These are phyloP conservation scores for Hylaea fasciaria DNA, from an alignment of 2,888 invertebrate genomes.

Conservation along the genomic window DNA sequence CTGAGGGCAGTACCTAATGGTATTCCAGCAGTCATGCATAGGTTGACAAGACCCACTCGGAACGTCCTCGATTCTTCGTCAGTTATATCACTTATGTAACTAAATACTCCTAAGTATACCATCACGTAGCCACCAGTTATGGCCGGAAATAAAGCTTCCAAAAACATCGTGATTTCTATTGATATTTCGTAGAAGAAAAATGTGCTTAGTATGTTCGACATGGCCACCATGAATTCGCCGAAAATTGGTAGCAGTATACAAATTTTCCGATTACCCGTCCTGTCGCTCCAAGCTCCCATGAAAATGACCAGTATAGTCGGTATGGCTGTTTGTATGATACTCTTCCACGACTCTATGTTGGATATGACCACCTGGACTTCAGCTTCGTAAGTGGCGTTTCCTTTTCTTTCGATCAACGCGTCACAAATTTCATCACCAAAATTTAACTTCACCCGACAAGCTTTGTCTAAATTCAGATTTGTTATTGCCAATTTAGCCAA, in stretches of 20 bases:
- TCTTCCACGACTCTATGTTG: conserved; percentile 83
- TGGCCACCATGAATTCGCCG: conserved; percentile 79
- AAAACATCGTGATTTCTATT: conserved; percentile 81
- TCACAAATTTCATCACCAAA: conserved; percentile 70
- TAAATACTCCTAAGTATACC: conserved; percentile 84
- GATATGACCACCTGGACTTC: conserved; percentile 85
- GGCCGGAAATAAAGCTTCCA: conserved; percentile 82
- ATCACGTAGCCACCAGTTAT: conserved; percentile 83
- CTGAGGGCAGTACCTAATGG: conserved; percentile 84
- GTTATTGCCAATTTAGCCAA: conserved; percentile 87
- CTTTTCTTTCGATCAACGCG: conserved; percentile 63
- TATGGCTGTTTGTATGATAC: conserved; percentile 82
- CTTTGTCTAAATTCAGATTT: conserved; percentile 76
- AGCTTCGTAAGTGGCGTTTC: conserved; percentile 85
- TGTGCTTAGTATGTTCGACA: conserved; percentile 80
- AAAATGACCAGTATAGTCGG: conserved; percentile 84
- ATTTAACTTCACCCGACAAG: conserved; percentile 67
- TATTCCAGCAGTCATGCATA: conserved; percentile 84
- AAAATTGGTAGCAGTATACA: conserved; percentile 83
- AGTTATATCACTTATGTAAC: conserved; percentile 86
- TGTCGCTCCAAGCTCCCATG: conserved; percentile 87
- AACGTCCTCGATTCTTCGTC: conserved; percentile 82
- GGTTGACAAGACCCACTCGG: conserved; percentile 85
- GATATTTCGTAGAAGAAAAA: conserved; percentile 82
- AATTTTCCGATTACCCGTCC: conserved; percentile 83